Percentiles rank a stretch among this genome's conserved stretches.
Evolutionary conservation across 2,113 vertebrate species (phyloP).

Genomic region (Brachypteracias leptosomus): DNA sequence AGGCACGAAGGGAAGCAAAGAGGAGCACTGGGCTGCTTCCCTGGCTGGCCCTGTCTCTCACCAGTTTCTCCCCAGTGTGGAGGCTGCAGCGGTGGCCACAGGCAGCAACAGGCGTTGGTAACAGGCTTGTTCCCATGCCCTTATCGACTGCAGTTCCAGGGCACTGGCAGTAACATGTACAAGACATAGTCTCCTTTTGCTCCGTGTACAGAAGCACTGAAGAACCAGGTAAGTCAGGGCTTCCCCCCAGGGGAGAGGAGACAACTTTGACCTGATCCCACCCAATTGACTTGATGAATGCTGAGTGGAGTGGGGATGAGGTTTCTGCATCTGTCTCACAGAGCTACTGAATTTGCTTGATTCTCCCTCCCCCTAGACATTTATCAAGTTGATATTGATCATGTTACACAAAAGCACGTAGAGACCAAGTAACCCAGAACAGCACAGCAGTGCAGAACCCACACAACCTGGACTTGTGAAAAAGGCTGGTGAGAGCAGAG

Average conservation of each 20-base stretch:
- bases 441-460: background rate
- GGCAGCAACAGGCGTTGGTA: background rate
- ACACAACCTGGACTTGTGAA: rapidly evolving
- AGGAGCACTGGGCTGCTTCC: rapidly evolving
- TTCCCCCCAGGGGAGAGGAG: background rate
- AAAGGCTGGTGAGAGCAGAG: background rate
- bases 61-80: background rate
- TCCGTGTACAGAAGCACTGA: background rate
- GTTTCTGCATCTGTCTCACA: background rate
- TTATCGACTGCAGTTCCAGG: background rate
- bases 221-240: rapidly evolving
- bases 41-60: background rate
- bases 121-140: background rate
- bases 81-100: rapidly evolving
- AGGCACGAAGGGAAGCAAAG: background rate
- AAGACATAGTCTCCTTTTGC: background rate
- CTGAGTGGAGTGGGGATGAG: rapidly evolving
- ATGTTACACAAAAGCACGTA: rapidly evolving
- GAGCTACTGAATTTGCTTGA: background rate
- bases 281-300: rapidly evolving
- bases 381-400: background rate
- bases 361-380: background rate
- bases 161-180: background rate
- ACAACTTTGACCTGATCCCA: background rate
- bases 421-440: background rate